Evolutionary conservation across 2,888 invertebrate species (phyloP).

Genomic region (Gastrophysa polygoni): DNA sequence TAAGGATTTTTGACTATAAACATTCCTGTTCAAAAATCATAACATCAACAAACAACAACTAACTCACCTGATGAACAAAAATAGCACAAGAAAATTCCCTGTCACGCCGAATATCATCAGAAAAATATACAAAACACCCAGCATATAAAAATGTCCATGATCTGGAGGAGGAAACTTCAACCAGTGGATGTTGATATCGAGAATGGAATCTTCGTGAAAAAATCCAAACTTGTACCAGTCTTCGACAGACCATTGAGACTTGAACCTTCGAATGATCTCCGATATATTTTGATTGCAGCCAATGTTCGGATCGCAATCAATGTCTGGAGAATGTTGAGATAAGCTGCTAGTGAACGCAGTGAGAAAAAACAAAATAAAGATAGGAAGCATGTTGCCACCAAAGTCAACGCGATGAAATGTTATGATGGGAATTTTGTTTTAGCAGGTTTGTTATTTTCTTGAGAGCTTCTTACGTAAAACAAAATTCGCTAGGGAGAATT

Average conservation of each 20-base stretch:
- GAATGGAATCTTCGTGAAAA: constrained; percentile 65
- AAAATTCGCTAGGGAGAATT: background rate
- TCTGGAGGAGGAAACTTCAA: constrained; percentile 70
- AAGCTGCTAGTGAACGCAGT: background rate
- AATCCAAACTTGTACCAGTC: constrained; percentile 63
- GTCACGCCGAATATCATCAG: constrained; percentile 70
- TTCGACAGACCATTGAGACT: constrained; percentile 52
- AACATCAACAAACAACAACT: background rate
- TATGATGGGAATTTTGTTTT: background rate
- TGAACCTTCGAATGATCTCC: constrained; percentile 43
- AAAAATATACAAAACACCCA: constrained; percentile 68
- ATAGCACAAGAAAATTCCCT: constrained; percentile 74
- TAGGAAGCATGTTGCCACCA: background rate
- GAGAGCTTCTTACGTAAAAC: background rate
- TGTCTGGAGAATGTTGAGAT: too few relatives aligned
- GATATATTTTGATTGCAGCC: constrained; percentile 15
- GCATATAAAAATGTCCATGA: constrained; percentile 62
- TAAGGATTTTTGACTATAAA: too few relatives aligned
- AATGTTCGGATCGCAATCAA: background rate
- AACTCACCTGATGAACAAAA: constrained; percentile 74
- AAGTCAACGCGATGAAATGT: background rate
- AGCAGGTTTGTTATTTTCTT: background rate
- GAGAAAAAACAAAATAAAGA: background rate
- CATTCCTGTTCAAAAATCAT: too few relatives aligned
- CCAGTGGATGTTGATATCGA: constrained; percentile 75